phyloP scores from a whole-genome alignment of 2,888 invertebrate genomes.

The Liopterus haemorrhoidalis region DNA sequence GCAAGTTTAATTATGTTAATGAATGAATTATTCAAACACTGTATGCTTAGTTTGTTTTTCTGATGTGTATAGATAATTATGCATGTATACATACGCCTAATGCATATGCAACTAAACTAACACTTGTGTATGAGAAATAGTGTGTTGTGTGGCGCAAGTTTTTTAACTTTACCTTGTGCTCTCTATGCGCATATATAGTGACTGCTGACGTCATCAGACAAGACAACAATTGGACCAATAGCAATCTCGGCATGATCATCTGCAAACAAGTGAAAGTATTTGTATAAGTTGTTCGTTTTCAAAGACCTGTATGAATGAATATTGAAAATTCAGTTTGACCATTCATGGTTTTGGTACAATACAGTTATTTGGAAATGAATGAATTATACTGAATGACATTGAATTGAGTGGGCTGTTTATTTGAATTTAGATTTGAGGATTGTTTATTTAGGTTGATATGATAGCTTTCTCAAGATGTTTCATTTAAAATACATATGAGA shows the following conservation, averaged over 20 bases:
- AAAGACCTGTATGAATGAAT: background rate
- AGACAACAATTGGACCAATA: constrained; percentile 16
- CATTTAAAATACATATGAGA: no score
- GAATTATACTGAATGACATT: no score
- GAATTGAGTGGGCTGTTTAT: no score
- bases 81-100: no score
- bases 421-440: no score
- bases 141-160: no score
- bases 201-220: constrained; percentile 12
- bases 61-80: background rate
- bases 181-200: constrained; percentile 16
- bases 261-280: constrained; percentile 4
- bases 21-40: background rate
- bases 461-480: no score
- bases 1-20: background rate
- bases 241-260: constrained; percentile 13
- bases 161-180: constrained; percentile 18
- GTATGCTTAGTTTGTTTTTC: background rate
- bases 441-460: no score
- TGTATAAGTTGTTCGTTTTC: background rate
- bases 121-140: no score
- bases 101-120: no score
- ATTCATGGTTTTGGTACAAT: background rate
- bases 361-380: no score
- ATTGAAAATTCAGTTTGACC: background rate